These are phyloP conservation scores for Sebastes elongatus DNA, from an alignment of 2,797 vertebrate genomes.

Conservation along the genomic window DNA sequence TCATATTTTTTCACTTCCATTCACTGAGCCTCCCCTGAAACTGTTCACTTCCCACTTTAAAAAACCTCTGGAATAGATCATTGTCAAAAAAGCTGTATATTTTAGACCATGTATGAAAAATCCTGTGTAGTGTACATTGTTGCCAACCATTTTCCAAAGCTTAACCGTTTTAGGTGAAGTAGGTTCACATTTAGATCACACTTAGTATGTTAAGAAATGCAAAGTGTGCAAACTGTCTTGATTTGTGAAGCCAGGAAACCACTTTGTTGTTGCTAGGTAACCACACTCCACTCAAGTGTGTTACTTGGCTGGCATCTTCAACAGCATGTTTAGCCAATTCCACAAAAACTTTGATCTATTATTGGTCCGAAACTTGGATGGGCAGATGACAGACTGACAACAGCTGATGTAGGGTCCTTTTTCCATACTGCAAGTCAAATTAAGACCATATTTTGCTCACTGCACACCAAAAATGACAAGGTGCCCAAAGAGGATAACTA, in stretches of 20 bases:
- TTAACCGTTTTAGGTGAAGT: not conserved
- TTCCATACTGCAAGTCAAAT: not conserved
- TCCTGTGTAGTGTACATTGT: not conserved
- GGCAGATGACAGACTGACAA: not conserved
- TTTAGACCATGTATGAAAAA: not conserved
- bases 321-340: not conserved
- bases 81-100: not conserved
- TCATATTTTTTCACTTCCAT: too few relatives aligned
- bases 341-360: not conserved
- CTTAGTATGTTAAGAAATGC: not conserved
- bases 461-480: not conserved
- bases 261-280: not conserved
- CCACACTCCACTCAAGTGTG: not conserved
- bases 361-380: not conserved
- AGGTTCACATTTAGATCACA: not conserved
- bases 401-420: not conserved
- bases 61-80: not conserved
- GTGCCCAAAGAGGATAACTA: not conserved
- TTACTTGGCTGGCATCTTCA: not conserved
- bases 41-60: too few relatives aligned
- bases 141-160: not conserved
- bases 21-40: too few relatives aligned
- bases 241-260: not conserved
- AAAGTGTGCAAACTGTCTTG: not conserved
- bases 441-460: not conserved